phyloP scores from a whole-genome alignment of 2,888 invertebrate genomes.

The Luperina testacea region DNA sequence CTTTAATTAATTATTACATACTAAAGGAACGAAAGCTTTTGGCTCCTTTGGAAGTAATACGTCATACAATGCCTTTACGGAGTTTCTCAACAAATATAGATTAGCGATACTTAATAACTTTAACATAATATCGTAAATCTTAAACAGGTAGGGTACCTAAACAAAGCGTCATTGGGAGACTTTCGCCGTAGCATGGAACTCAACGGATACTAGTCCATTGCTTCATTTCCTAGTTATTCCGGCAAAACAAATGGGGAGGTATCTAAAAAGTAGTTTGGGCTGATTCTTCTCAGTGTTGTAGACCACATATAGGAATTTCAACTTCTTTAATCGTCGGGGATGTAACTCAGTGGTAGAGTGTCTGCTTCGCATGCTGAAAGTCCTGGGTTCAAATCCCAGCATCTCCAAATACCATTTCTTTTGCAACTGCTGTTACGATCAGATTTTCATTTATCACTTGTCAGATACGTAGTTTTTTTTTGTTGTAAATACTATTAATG shows the following conservation, averaged over 20 bases:
- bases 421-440: not conserved
- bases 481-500: not conserved
- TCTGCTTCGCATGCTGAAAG: slow-evolving; percentile 92
- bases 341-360: slow-evolving; percentile 90
- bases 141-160: not conserved
- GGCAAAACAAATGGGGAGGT: not conserved
- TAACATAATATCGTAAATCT: not conserved
- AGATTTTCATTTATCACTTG: not conserved
- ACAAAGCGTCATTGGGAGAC: not conserved
- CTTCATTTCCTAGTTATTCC: not conserved
- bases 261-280: not conserved
- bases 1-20: slow-evolving; percentile 33
- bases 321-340: slow-evolving; percentile 67
- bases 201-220: not conserved
- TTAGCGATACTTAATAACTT: not conserved
- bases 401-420: slow-evolving; percentile 76
- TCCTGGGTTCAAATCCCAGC: slow-evolving; percentile 90
- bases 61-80: not conserved
- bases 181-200: not conserved
- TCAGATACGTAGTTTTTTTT: not conserved
- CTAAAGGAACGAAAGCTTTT: slow-evolving; percentile 27
- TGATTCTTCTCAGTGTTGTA: not conserved
- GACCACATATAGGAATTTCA: not conserved
- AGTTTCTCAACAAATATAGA: not conserved
- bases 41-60: not conserved